A percentile compares a stretch with the other conserved stretches of the same genome.
phyloP scores from a whole-genome alignment of 1,140 invertebrate species.

The Lucilia cuprina region DNA sequence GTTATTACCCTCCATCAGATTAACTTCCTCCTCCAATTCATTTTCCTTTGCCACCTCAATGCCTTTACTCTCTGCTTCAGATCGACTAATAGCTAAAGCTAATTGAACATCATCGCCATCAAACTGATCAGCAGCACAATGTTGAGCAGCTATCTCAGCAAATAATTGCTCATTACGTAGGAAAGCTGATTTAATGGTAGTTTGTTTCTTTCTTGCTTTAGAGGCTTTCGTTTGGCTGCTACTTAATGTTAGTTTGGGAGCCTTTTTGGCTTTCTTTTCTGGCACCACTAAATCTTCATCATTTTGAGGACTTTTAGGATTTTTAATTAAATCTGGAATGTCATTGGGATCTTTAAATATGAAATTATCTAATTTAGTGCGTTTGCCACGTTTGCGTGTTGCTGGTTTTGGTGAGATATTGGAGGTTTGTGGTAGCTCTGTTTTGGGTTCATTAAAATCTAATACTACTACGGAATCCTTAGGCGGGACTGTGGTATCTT shows the following conservation, averaged over 20 bases:
- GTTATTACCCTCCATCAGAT: constrained; percentile 29
- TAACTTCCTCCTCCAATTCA: constrained; percentile 40
- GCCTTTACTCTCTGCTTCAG: constrained; percentile 49
- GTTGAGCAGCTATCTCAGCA: constrained; percentile 54
- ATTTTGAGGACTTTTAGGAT: not conserved
- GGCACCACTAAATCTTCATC: constrained; percentile 43
- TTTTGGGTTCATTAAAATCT: too few species aligned
- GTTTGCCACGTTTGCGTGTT: constrained; percentile 38
- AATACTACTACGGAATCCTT: too few species aligned
- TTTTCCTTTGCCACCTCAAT: constrained; percentile 35
- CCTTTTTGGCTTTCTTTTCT: constrained; percentile 48
- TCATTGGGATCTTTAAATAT: constrained; percentile 7
- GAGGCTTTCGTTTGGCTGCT: constrained; percentile 10
- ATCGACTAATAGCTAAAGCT: constrained; percentile 56
- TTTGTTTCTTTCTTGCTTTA: constrained; percentile 43
- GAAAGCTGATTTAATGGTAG: constrained; percentile 52
- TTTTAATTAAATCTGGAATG: not conserved
- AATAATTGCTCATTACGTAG: constrained; percentile 56
- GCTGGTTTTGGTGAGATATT: not conserved
- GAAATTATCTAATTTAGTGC: constrained; percentile 38
- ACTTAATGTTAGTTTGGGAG: constrained; percentile 46
- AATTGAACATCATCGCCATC: constrained; percentile 58
- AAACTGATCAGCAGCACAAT: constrained; percentile 54
- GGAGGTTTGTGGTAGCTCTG: not conserved
- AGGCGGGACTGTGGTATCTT: not conserved